phyloP scores from a whole-genome alignment of 2,888 invertebrate genomes.

The Leptothorax acervorum region DNA sequence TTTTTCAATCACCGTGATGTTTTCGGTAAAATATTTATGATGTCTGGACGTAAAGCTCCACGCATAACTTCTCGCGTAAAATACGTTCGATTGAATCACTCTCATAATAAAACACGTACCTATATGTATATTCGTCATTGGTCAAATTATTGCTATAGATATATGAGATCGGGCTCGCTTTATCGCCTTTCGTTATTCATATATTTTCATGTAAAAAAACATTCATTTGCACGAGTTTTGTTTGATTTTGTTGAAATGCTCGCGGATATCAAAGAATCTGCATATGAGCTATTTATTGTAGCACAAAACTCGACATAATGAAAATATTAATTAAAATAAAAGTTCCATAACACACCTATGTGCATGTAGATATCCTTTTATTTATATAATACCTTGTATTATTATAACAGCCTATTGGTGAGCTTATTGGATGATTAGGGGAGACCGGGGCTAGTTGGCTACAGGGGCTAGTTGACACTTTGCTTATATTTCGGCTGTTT shows the following conservation, averaged over 20 bases:
- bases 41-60: neutral
- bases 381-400: neutral
- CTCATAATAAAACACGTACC: neutral
- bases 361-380: neutral
- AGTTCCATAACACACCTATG: neutral
- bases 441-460: no score
- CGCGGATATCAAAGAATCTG: neutral
- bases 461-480: no score
- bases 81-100: neutral
- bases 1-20: neutral
- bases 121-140: neutral
- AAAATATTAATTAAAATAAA: conserved; percentile 27
- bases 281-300: neutral
- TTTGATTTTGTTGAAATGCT: conserved; percentile 1
- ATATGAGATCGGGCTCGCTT: neutral
- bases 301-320: neutral
- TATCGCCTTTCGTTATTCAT: conserved; percentile 18
- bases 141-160: conserved; percentile 22
- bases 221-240: neutral
- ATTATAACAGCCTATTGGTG: neutral
- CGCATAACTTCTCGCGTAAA: conserved; percentile 8
- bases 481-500: no score
- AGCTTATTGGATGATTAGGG: neutral
- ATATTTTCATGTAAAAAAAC: conserved; percentile 15
- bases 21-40: neutral